Percentiles rank a stretch among this genome's conserved stretches.
Conservation (phyloP, 2,888 invertebrate genomes). For the Thera britannica region DNA sequence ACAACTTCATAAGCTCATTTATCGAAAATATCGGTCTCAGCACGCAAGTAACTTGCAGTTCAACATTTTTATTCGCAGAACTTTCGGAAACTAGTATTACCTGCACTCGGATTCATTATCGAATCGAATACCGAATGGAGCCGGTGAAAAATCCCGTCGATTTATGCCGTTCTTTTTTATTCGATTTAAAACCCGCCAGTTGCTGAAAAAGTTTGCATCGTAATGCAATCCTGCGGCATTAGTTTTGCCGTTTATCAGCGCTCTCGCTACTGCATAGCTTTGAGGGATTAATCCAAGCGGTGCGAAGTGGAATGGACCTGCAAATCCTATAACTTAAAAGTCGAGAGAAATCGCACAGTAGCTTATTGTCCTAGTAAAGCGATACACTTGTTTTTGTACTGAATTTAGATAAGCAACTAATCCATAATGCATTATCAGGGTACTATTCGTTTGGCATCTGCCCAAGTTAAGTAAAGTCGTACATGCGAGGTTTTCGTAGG, state of each 20-base stretch:
- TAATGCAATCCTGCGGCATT: constrained; percentile 81
- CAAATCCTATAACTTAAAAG: constrained; percentile 52
- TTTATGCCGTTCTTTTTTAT: constrained; percentile 75
- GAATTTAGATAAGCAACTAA: constrained; percentile 58
- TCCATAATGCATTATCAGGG: constrained; percentile 62
- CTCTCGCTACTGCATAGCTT: constrained; percentile 73
- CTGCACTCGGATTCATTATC: constrained; percentile 72
- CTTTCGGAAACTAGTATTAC: constrained; percentile 58
- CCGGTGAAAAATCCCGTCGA: constrained; percentile 68
- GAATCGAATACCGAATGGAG: constrained; percentile 65
- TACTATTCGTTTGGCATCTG: constrained; percentile 54
- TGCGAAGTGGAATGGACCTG: constrained; percentile 65
- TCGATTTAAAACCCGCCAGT: constrained; percentile 69
- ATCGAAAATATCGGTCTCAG: constrained; percentile 49
- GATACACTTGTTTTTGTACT: constrained; percentile 51
- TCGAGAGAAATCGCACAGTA: constrained; percentile 50
- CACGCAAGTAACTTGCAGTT: constrained; percentile 46
- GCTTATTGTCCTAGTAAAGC: constrained; percentile 48
- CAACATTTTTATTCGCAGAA: constrained; percentile 46
- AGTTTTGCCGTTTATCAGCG: constrained; percentile 80
- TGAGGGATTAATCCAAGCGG: constrained; percentile 79
- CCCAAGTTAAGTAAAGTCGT: constrained; percentile 54
- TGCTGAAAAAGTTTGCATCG: constrained; percentile 83
- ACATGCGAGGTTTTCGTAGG: constrained; percentile 51
- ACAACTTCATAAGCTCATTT: constrained; percentile 43